phyloP scores from a whole-genome alignment of 2,113 vertebrate genomes.

The Odontophorus gujanensis region DNA sequence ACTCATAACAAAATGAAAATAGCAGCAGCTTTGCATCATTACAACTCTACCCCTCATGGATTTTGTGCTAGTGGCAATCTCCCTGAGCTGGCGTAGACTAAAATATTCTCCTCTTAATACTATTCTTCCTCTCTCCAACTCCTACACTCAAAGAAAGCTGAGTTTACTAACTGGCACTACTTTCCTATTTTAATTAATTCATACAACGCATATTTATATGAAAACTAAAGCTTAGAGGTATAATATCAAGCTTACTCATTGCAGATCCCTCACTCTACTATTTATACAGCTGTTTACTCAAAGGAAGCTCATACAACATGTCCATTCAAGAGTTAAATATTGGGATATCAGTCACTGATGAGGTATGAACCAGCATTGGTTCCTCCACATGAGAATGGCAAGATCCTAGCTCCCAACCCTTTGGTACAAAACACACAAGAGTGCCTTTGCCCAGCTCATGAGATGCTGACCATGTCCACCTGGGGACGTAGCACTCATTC shows the following conservation, averaged over 20 bases:
- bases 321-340: not conserved
- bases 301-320: not conserved
- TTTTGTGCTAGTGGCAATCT: conserved; percentile 68
- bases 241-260: not conserved
- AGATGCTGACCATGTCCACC: conserved; percentile 60
- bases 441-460: conserved; percentile 22
- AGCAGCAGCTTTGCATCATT: conserved; percentile 71
- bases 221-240: not conserved
- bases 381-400: not conserved
- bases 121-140: conserved; percentile 21
- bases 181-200: conserved; percentile 5
- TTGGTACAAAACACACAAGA: not conserved
- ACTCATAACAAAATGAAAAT: conserved; percentile 51
- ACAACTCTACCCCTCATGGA: conserved; percentile 59
- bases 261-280: not conserved
- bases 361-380: not conserved
- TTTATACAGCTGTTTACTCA: not conserved
- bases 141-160: conserved; percentile 37
- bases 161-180: conserved; percentile 24
- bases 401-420: not conserved
- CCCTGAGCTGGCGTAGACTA: conserved; percentile 18
- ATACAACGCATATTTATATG: not conserved
- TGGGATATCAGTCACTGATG: not conserved
- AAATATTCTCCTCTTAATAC: conserved; percentile 60
- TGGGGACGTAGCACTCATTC: conserved; percentile 49